Evolutionary conservation across 1,140 invertebrate genomes (phyloP).

Genomic region (Charaxes varanes): DNA sequence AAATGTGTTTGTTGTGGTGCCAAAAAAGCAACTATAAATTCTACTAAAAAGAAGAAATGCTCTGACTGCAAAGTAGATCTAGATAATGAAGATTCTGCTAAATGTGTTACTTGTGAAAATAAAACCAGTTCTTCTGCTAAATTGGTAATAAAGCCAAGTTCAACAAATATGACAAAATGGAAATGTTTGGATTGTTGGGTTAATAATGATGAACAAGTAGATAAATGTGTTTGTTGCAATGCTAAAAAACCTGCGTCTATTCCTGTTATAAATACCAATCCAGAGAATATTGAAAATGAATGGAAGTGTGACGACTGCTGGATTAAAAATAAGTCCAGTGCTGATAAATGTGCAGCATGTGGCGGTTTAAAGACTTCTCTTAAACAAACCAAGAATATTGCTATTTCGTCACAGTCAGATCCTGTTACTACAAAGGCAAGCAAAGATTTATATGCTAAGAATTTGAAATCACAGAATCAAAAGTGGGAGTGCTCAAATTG

Average conservation of each 20-base stretch:
- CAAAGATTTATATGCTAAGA: slow-evolving; percentile 18
- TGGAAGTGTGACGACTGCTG: slow-evolving; percentile 79
- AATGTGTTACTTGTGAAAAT: slow-evolving; percentile 26
- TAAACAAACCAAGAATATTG: slow-evolving; percentile 14
- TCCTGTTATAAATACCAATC: slow-evolving; percentile 1
- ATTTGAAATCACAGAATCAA: slow-evolving; percentile 50
- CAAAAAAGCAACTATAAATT: slow-evolving; percentile 31
- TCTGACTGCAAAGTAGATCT: slow-evolving; percentile 19
- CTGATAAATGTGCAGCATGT: slow-evolving; percentile 75
- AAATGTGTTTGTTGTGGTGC: slow-evolving; percentile 80
- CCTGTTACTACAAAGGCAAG: background rate
- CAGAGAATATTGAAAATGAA: slow-evolving; percentile 39
- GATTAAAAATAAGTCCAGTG: slow-evolving; percentile 74
- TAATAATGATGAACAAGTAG: slow-evolving; percentile 74
- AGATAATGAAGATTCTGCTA: slow-evolving; percentile 15
- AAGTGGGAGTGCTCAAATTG: slow-evolving; percentile 82
- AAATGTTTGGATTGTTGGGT: slow-evolving; percentile 80
- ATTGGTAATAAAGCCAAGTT: slow-evolving; percentile 6
- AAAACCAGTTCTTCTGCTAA: slow-evolving; percentile 15
- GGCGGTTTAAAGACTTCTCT: slow-evolving; percentile 64
- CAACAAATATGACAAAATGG: slow-evolving; percentile 24
- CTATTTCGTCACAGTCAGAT: background rate
- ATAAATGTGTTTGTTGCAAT: slow-evolving; percentile 80
- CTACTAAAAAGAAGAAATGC: slow-evolving; percentile 17
- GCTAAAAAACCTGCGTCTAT: slow-evolving; percentile 30